Percentiles rank a stretch among this genome's conserved stretches.
Conservation (phyloP, 2,797 vertebrate genomes). For the Heliangelus exortis region DNA sequence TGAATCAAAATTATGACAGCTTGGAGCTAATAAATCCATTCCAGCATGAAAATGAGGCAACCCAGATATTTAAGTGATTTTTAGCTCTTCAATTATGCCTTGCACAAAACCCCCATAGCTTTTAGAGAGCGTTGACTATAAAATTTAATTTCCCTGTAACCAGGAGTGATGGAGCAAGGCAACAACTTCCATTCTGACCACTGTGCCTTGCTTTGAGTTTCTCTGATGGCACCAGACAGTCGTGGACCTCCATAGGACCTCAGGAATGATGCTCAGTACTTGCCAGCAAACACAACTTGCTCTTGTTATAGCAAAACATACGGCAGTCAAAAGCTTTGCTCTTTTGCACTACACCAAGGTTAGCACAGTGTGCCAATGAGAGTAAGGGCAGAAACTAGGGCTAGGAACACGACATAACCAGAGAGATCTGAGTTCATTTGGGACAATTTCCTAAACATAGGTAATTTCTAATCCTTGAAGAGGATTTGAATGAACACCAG, state of each 20-base stretch:
- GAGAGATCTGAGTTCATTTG: neutral
- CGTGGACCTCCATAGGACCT: neutral
- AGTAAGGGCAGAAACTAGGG: neutral
- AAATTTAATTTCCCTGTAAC: neutral
- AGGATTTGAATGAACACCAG: neutral
- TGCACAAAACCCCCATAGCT: neutral
- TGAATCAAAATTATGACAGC: neutral
- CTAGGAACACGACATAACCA: neutral
- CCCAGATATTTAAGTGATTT: neutral
- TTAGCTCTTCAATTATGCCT: neutral
- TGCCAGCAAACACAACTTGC: neutral
- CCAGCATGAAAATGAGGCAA: neutral
- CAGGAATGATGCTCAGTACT: neutral
- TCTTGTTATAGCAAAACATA: neutral
- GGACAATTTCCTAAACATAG: neutral
- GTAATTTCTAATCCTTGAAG: neutral
- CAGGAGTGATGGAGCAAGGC: neutral
- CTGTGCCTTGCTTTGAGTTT: neutral
- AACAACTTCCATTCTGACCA: neutral
- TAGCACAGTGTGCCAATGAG: neutral
- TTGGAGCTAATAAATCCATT: neutral
- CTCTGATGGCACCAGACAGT: neutral
- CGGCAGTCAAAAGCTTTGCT: neutral
- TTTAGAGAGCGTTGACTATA: neutral
- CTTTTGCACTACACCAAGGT: neutral